phyloP scores from a whole-genome alignment of 2,888 invertebrate genomes.

The Cinara cedri region DNA sequence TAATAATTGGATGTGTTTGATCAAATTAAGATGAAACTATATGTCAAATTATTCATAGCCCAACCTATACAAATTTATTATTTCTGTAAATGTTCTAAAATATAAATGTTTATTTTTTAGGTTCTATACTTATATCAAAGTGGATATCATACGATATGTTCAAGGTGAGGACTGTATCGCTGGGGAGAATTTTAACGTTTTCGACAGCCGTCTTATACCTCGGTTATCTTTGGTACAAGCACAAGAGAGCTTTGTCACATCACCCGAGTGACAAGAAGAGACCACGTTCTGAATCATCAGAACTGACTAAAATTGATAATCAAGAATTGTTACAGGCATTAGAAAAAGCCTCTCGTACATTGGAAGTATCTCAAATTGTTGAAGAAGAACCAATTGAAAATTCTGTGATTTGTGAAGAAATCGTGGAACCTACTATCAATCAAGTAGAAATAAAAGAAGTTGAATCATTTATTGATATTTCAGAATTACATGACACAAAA shows the following conservation, averaged over 20 bases:
- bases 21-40: too few relatives aligned
- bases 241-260: slow-evolving; percentile 74
- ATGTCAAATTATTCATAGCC: too few relatives aligned
- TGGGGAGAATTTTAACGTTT: slow-evolving; percentile 71
- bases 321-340: slow-evolving; percentile 42
- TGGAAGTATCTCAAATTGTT: slow-evolving; percentile 18
- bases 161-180: slow-evolving; percentile 55
- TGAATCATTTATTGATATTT: slow-evolving; percentile 13
- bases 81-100: not conserved
- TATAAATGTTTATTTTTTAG: slow-evolving; percentile 12
- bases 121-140: slow-evolving; percentile 50
- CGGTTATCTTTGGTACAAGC: slow-evolving; percentile 83
- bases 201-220: slow-evolving; percentile 80
- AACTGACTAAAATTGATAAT: slow-evolving; percentile 41
- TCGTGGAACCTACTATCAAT: slow-evolving; percentile 36
- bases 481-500: not conserved
- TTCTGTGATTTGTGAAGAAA: slow-evolving; percentile 8
- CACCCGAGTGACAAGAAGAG: slow-evolving; percentile 52
- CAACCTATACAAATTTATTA: too few relatives aligned
- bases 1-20: too few relatives aligned
- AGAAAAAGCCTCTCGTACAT: slow-evolving; percentile 29
- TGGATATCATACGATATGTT: slow-evolving; percentile 57
- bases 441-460: slow-evolving; percentile 17
- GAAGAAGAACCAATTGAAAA: slow-evolving; percentile 24
- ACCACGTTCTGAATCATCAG: slow-evolving; percentile 46